A percentile compares a stretch with the other conserved stretches of the same genome.
These are phyloP conservation scores for Hiodon alosoides DNA, from an alignment of 2,113 vertebrate species.

Conservation along the genomic window DNA sequence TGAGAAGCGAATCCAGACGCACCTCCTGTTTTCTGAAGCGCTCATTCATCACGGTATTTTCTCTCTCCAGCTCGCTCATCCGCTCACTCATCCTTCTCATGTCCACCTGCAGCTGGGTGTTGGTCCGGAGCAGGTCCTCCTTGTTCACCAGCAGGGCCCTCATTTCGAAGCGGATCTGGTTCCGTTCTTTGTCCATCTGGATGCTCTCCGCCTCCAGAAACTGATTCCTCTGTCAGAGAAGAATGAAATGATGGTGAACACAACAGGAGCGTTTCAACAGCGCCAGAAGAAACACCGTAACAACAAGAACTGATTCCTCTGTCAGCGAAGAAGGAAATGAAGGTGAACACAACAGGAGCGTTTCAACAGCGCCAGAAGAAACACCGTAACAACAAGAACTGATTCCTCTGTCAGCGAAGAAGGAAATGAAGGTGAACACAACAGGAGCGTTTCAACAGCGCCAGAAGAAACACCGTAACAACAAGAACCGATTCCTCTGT, in stretches of 20 bases:
- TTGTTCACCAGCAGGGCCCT: slow-evolving; percentile 63
- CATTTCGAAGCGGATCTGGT: slow-evolving; percentile 69
- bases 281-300: too few relatives aligned
- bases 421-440: too few relatives aligned
- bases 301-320: too few relatives aligned
- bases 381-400: too few relatives aligned
- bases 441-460: too few relatives aligned
- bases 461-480: too few relatives aligned
- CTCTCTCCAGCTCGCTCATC: slow-evolving; percentile 56
- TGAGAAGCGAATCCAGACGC: not conserved
- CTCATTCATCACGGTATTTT: slow-evolving; percentile 46
- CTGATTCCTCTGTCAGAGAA: slow-evolving; percentile 58
- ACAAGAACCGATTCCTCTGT: too few relatives aligned
- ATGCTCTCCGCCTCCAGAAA: slow-evolving; percentile 69
- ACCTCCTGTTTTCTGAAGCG: slow-evolving; percentile 58
- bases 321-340: too few relatives aligned
- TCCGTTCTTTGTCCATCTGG: slow-evolving; percentile 67
- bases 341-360: too few relatives aligned
- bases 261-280: too few relatives aligned
- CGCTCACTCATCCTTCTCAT: slow-evolving; percentile 55
- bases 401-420: too few relatives aligned
- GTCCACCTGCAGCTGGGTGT: slow-evolving; percentile 57
- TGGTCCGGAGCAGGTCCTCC: slow-evolving; percentile 62
- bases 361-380: too few relatives aligned
- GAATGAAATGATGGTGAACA: not conserved